Evolutionary conservation across 1,140 invertebrate genomes (phyloP), one percentile per base, ranked within the genome.

Genomic region (Lepidostoma basale): DNA sequence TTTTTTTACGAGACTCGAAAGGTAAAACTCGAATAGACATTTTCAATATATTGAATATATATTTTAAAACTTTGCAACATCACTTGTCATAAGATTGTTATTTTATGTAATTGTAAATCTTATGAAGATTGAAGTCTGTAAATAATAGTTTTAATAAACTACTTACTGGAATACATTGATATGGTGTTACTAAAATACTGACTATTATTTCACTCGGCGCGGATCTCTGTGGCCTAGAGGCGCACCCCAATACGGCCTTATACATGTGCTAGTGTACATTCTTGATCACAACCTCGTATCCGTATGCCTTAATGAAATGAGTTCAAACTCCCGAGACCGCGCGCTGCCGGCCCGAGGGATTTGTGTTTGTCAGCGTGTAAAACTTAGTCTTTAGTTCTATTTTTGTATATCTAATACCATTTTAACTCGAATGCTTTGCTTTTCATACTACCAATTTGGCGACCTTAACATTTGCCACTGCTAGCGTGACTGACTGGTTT

Each of bases 121-220:
- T 68, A 68, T 62, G 66, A 62, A 60, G 45, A 52, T 68, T 42
- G 65, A 67, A 60, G 65, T 68, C 45, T 68, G 66, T 68, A 68
- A 68, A 68, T 68, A 68, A 67, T 62, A 62, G 59, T 62, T 68
- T 68, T 67, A n/a, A n/a, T 62, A 62, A 68, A 68, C 62, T 62
- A 68, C 59, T 54, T 67, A 67, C 40, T 59, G 64, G 54, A 67
- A 67, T 67, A 67, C 64, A 67, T 59, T 60, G 63, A 66, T 58
- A 42, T 67, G 64, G 64, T 59, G 64, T 67, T 67, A 67, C 56
- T 28, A 67, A 36, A 36, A 36, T 36, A n/a, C 14, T 36, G 5
- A 9, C 6, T 47, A 47, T 47, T 47, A 47, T 23, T 47, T 47
- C 5, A 40, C 36, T 10, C 36, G n/a, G 16, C 36, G 12, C 36